A percentile compares a stretch with the other conserved stretches of the same genome.
phyloP scores from a whole-genome alignment of 1,140 invertebrate species.

The Eueides isabella region DNA sequence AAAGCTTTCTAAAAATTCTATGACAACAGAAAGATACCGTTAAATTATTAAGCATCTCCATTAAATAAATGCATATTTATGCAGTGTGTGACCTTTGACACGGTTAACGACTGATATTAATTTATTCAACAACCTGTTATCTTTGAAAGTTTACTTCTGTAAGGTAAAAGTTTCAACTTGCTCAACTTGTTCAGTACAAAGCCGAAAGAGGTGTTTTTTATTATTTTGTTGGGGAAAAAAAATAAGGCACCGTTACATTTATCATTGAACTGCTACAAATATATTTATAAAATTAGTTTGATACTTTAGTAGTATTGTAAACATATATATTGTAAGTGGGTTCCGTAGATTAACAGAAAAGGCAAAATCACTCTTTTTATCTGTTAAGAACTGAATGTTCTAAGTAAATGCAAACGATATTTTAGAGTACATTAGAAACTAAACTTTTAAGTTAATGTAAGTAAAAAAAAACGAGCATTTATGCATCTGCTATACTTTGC shows the following conservation, averaged over 20 bases:
- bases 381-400: no score
- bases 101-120: conserved; percentile 26
- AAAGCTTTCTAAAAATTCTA: neutral
- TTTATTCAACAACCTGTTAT: conserved; percentile 33
- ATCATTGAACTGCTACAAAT: no score
- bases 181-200: conserved; percentile 8
- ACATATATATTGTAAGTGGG: no score
- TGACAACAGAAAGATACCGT: neutral
- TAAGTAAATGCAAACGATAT: no score
- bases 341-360: no score
- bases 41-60: conserved; percentile 1
- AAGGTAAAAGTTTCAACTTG: conserved; percentile 33
- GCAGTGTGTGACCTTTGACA: conserved; percentile 35
- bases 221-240: neutral
- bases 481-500: no score
- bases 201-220: neutral
- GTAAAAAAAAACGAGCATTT: no score
- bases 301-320: no score
- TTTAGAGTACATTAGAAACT: no score
- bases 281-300: no score
- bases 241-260: neutral
- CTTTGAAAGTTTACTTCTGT: conserved; percentile 23
- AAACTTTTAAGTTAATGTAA: no score
- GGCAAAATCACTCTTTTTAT: no score
- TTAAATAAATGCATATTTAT: neutral